Base-by-base conservation (phyloP, 2,888 invertebrate genomes). In the Glaucopsyche alexis region DNA sequence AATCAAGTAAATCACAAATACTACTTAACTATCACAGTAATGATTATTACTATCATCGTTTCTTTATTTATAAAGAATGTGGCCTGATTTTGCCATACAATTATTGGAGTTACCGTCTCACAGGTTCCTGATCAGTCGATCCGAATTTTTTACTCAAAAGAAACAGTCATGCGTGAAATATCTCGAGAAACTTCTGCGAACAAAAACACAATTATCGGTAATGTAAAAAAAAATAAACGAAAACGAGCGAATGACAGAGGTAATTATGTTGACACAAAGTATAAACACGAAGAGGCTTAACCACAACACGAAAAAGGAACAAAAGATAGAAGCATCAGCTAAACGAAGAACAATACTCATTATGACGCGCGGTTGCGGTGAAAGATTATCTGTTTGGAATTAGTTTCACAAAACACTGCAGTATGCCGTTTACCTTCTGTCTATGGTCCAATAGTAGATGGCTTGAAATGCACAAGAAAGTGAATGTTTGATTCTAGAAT, bases 341-440 rank as follows among this genome's bases (percentile, higher is more conserved):
- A 42, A 73, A 73, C 65, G 70, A 60, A 76, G 65, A 72, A 76
- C 77, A 76, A 75, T 74, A 73, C 76, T 74, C 71, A 74, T 72
- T 76, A 76, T 73, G 72, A 70, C 69, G 76, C 77, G 81, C 77
- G 79, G 80, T 80, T 84, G 83, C 80, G 84, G 84, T 83, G 75
- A 77, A 80, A 77, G 76, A 82, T 83, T 81, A 66, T 73, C 72
- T 81, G 79, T 79, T 79, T 78, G 79, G 78, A 83, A 84, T 82
- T 81, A 81, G 81, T 81, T 84, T 81, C 80, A 81, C 82, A 74
- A 82, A 84, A 82, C 81, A 81, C 81, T 81, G 77, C 79, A 40
- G 79, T 14, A 14, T n/a, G 45, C 67, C 19, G 16, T 19, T 42
- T 11, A 45, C 45, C 29, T 47, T 47, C 1, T 13, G 13, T 13